phyloP scores from a whole-genome alignment of 2,888 invertebrate species.

The Epinotia bilunana region DNA sequence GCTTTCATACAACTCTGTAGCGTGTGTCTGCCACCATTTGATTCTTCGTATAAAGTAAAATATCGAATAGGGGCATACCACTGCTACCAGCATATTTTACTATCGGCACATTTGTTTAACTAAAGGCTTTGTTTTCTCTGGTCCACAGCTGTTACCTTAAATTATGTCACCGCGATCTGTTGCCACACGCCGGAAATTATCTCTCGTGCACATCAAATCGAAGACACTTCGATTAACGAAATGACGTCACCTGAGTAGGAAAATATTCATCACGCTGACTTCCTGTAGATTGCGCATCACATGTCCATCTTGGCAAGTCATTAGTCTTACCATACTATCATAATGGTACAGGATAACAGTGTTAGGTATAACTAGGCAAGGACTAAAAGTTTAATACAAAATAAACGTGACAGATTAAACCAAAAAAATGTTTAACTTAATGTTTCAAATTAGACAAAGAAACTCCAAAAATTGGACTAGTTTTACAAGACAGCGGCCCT shows the following conservation, averaged over 20 bases:
- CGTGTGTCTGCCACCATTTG: too few relatives aligned
- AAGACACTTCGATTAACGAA: conserved; percentile 40
- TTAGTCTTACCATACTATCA: conserved; percentile 7
- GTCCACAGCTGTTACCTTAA: conserved; percentile 33
- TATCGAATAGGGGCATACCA: not conserved
- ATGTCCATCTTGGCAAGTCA: conserved; percentile 25
- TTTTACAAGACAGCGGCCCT: too few relatives aligned
- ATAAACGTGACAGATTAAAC: not conserved
- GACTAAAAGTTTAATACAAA: not conserved
- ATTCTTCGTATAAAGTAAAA: too few relatives aligned
- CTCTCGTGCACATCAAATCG: conserved; percentile 42
- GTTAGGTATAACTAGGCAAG: not conserved
- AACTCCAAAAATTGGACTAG: not conserved
- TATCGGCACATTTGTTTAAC: not conserved
- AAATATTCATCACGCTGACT: conserved; percentile 29
- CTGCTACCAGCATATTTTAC: not conserved
- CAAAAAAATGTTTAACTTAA: not conserved
- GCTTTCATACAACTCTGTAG: not conserved
- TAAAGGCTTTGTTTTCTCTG: conserved; percentile 6
- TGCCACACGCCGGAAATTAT: conserved; percentile 37
- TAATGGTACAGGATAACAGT: conserved; percentile 10
- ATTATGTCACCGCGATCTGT: conserved; percentile 36
- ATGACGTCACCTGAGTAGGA: conserved; percentile 40
- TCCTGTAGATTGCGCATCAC: conserved; percentile 37
- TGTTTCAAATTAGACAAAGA: not conserved